Evolutionary conservation across 2,888 invertebrate genomes (phyloP).

Genomic region (Eristalinus aeneus): DNA sequence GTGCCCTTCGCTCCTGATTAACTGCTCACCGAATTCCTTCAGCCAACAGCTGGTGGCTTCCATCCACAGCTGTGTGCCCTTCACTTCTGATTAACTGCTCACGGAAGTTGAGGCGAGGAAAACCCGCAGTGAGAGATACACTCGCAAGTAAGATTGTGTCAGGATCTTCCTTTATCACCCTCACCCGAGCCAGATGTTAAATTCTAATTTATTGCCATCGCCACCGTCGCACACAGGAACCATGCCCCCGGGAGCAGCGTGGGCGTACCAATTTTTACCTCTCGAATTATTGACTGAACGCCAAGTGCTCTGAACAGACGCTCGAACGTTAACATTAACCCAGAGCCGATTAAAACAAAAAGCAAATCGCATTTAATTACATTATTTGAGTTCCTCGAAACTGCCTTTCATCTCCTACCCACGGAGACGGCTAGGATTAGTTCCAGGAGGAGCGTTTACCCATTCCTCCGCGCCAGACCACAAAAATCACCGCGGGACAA

Average conservation of each 20-base stretch:
- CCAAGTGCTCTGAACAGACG: not conserved
- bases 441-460: not conserved
- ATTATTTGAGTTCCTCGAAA: not conserved
- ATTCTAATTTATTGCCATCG: conserved; percentile 9
- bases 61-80: no score
- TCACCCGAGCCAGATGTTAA: not conserved
- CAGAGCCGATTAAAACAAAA: not conserved
- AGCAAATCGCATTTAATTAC: conserved; percentile 1
- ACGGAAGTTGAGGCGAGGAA: not conserved
- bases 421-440: not conserved
- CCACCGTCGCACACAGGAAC: not conserved
- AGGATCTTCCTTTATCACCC: not conserved
- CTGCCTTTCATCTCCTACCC: not conserved
- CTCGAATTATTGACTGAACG: conserved; percentile 15
- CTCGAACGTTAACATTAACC: not conserved
- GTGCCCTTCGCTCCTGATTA: no score
- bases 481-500: not conserved
- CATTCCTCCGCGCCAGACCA: not conserved
- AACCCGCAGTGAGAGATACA: not conserved
- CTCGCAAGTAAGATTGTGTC: not conserved
- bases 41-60: no score
- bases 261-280: not conserved
- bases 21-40: no score
- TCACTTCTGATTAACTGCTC: no score
- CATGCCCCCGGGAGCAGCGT: not conserved